Base-by-base conservation (phyloP, 2,888 invertebrate genomes). In the Amblyjoppa proteus region DNA sequence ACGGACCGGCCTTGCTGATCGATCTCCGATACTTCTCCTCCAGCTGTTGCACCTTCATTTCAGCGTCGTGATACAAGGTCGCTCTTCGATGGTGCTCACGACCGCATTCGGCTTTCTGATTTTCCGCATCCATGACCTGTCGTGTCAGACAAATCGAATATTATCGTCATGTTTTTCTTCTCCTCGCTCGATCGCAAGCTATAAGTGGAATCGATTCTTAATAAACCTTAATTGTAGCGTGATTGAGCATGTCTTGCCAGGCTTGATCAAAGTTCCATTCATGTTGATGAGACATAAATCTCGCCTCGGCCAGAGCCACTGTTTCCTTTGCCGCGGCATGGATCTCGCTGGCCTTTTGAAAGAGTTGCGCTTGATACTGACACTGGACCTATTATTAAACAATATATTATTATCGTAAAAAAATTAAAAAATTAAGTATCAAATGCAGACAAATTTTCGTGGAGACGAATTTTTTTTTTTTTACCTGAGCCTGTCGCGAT, bases 211-310 rank as follows among this genome's bases (percentile, higher is more conserved):
- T 81, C 66, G 61, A 64, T 45, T 6, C 4, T 16, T 56, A 13
- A 68, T 20, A 73, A 71, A 97, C 97, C 96, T 98, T 98, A 92
- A 98, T 97, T 84, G 98, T 98, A 87, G 98, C 98, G 95, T 98
- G 98, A 95, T 99, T 99, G 86, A 99, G 96, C 96, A 98, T 98
- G 94, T 99, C 99, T 94, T 99, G 99, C 99, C 99, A 99, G 90
- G 98, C 98, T 95, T 97, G 97, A 95, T 99, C 98, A 94, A 99
- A 98, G 94, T 98, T 97, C 96, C 97, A 97, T 94, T 97, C 97
- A 90, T 97, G 96, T 92, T 97, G 96, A 91, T 97, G 95, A 94
- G 93, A 96, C 91, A 95, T 93, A 91, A 97, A 97, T 87, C 98
- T 95, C 93, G 97, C 97, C 94, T 99, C 99, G 0, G 99, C 99